Conservation (phyloP, 2,888 invertebrate species). For the Cosmorhoe ocellata region DNA sequence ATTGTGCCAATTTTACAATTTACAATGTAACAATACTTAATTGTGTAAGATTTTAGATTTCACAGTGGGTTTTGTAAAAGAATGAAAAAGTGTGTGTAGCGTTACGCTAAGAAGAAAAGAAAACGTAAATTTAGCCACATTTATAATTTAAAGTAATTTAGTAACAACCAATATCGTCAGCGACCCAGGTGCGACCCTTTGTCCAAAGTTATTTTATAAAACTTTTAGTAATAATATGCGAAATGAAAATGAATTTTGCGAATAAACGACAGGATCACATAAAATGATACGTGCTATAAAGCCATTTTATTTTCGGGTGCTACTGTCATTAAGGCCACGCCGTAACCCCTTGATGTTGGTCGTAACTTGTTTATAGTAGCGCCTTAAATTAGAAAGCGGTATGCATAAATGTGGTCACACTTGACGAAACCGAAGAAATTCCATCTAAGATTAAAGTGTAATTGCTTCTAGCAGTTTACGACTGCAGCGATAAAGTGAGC, state of each 20-base stretch:
- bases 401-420: conserved; percentile 51
- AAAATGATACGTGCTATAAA: conserved; percentile 65
- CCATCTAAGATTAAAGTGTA: conserved; percentile 47
- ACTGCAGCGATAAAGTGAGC: conserved; percentile 21
- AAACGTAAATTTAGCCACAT: no score
- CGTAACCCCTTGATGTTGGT: conserved; percentile 73
- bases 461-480: conserved; percentile 41
- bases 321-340: conserved; percentile 69
- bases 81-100: no score
- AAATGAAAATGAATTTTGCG: conserved; percentile 41
- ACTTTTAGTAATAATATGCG: conserved; percentile 22
- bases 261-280: conserved; percentile 51
- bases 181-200: not conserved
- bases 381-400: conserved; percentile 70
- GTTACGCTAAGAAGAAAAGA: no score
- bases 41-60: conserved; percentile 1
- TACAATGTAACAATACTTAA: conserved; percentile 32
- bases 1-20: conserved; percentile 51
- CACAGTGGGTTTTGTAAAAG: no score
- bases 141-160: no score
- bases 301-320: conserved; percentile 68
- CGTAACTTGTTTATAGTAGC: conserved; percentile 76
- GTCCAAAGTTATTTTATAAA: not conserved
- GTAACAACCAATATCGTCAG: no score
- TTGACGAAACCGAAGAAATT: conserved; percentile 46